phyloP scores from a whole-genome alignment of 2,888 invertebrate species.

The Formica aserva region DNA sequence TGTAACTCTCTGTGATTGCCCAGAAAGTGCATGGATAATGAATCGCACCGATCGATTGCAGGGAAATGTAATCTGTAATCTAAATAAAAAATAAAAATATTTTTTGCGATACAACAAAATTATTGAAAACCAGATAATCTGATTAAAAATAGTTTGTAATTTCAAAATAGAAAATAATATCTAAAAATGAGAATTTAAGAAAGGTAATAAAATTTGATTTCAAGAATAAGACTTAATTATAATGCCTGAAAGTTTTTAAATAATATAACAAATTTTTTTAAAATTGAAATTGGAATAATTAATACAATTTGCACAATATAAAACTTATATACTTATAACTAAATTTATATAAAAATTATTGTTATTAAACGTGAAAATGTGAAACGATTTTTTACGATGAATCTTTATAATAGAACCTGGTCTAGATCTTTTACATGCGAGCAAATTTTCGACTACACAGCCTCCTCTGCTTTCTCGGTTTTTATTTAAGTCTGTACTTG shows the following conservation, averaged over 20 bases:
- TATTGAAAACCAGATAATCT: background rate
- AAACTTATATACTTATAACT: no score
- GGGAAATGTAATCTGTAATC: conserved; percentile 38
- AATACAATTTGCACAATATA: background rate
- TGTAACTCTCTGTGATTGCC: conserved; percentile 17
- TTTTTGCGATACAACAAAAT: background rate
- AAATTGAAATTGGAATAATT: background rate
- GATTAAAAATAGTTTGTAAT: background rate
- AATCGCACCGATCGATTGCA: conserved; percentile 17
- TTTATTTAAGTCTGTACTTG: conserved; percentile 7
- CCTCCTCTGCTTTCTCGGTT: background rate
- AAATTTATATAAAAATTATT: background rate
- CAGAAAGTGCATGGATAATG: conserved; percentile 37
- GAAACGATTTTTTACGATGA: background rate
- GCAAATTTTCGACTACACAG: background rate
- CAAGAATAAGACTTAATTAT: background rate
- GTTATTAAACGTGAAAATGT: background rate
- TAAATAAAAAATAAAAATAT: background rate
- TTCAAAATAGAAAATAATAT: background rate
- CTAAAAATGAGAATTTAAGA: background rate
- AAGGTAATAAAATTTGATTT: background rate
- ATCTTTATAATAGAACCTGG: background rate
- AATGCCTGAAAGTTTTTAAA: background rate
- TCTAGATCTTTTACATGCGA: conserved; percentile 5
- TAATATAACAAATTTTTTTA: background rate